Conservation (phyloP, 1,140 invertebrate species). For the Neodiprion pinetum region DNA sequence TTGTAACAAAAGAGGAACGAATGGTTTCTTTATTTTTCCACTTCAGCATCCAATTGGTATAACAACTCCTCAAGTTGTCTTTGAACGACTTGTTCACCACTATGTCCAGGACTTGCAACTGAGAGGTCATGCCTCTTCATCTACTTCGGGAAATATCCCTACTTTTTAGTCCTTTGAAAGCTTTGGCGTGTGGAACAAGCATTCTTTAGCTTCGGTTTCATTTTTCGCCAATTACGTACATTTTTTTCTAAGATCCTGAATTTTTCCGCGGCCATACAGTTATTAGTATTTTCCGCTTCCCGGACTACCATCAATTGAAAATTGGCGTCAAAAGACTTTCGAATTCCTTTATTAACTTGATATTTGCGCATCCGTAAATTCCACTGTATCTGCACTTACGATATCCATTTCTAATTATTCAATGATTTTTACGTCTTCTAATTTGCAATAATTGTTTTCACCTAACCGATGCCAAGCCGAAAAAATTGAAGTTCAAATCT, state of each 20-base stretch:
- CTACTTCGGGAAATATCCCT: neutral
- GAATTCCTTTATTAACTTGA: neutral
- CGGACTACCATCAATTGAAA: neutral
- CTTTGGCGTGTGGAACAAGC: neutral
- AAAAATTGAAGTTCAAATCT: no score
- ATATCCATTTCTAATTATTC: no score
- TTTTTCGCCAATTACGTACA: neutral
- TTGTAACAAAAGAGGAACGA: neutral
- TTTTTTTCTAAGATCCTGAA: neutral
- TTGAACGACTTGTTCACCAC: slow-evolving; percentile 20
- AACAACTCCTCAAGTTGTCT: slow-evolving; percentile 8
- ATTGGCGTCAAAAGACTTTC: neutral
- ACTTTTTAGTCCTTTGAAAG: neutral
- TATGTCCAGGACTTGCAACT: slow-evolving; percentile 39
- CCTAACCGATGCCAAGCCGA: no score
- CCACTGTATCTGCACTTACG: neutral
- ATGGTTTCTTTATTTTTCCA: slow-evolving; percentile 25
- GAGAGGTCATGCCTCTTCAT: slow-evolving; percentile 28
- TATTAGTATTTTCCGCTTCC: neutral
- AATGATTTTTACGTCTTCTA: no score
- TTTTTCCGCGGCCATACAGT: neutral
- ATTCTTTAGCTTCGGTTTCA: neutral
- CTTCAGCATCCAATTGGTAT: slow-evolving; percentile 21
- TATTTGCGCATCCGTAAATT: neutral
- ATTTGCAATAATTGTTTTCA: no score